A percentile compares a stretch with the other conserved stretches of the same genome.
phyloP scores from a whole-genome alignment of 2,888 invertebrate genomes.

The Nowickia ferox region DNA sequence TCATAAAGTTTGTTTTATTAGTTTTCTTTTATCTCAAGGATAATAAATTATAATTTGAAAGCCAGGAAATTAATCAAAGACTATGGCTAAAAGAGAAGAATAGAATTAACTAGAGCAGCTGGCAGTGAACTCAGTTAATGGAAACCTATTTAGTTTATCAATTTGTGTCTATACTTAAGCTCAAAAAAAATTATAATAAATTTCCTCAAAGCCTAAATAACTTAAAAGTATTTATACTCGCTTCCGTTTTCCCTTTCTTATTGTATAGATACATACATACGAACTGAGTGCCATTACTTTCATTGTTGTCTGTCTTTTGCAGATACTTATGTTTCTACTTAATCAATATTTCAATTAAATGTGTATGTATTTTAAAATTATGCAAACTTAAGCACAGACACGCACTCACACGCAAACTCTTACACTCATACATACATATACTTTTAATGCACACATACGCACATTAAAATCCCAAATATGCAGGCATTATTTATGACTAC shows the following conservation, averaged over 20 bases:
- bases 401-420: neutral
- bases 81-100: neutral
- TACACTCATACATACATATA: neutral
- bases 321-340: slow-evolving; percentile 42
- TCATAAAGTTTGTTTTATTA: slow-evolving; percentile 13
- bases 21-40: slow-evolving; percentile 19
- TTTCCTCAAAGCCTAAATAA: neutral
- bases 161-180: no score
- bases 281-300: neutral
- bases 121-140: no score
- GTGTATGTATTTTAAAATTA: slow-evolving; percentile 54
- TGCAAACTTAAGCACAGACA: slow-evolving; percentile 20
- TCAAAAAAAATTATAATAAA: neutral
- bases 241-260: slow-evolving; percentile 19
- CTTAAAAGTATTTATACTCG: neutral
- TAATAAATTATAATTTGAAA: slow-evolving; percentile 11
- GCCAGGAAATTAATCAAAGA: neutral
- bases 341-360: slow-evolving; percentile 69
- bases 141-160: no score
- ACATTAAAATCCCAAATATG: slow-evolving; percentile 12
- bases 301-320: slow-evolving; percentile 15
- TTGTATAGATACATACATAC: neutral
- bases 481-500: slow-evolving; percentile 38
- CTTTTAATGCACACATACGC: neutral
- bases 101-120: neutral